Evolutionary conservation across 2,113 vertebrate genomes (phyloP).

Genomic region (Lamprologus sp.): DNA sequence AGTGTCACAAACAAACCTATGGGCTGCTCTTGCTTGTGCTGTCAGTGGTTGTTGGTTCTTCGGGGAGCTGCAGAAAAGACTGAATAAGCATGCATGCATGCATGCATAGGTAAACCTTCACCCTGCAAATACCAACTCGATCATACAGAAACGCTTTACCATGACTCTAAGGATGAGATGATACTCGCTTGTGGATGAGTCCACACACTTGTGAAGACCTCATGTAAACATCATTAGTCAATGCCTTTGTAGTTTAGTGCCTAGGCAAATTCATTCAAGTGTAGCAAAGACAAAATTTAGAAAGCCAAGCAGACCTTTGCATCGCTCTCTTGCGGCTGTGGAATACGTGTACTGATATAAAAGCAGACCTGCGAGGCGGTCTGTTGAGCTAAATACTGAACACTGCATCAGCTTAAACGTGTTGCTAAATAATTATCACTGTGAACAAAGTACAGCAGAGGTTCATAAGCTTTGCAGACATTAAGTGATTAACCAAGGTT

Average conservation of each 20-base stretch:
- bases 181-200: not conserved
- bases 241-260: not conserved
- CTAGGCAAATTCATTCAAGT: not conserved
- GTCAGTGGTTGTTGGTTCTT: not conserved
- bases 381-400: not conserved
- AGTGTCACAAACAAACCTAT: not conserved
- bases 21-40: not conserved
- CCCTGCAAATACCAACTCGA: not conserved
- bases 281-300: not conserved
- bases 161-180: not conserved
- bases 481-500: not conserved
- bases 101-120: not conserved
- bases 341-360: not conserved
- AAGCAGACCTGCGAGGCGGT: not conserved
- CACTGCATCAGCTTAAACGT: not conserved
- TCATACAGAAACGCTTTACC: not conserved
- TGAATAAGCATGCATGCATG: not conserved
- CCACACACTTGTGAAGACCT: not conserved
- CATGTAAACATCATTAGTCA: not conserved
- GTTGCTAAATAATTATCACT: not conserved
- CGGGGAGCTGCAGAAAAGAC: not conserved
- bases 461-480: not conserved
- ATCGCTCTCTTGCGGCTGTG: not conserved
- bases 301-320: not conserved
- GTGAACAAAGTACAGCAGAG: not conserved